Conservation (phyloP, 2,888 invertebrate species). For the Synanthedon vespiformis region DNA sequence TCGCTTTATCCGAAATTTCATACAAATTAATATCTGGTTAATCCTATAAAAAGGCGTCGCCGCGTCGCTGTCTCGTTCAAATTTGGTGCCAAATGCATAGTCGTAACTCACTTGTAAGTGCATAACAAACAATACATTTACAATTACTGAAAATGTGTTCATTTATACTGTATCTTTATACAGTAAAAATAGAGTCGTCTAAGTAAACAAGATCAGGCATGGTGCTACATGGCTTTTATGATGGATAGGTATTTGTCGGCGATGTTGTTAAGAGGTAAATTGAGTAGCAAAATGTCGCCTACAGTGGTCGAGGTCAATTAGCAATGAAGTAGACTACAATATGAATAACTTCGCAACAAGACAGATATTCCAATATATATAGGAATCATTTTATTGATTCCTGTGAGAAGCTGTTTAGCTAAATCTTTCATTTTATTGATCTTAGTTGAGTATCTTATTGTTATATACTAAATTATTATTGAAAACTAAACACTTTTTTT, state of each 20-base stretch:
- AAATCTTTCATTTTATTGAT: too few species aligned
- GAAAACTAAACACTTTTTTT: constrained; percentile 1
- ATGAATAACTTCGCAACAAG: too few species aligned
- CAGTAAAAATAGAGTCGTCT: too few species aligned
- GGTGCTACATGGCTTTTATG: too few species aligned
- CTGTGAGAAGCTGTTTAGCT: too few species aligned
- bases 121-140: constrained; percentile 22
- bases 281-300: constrained; percentile 23
- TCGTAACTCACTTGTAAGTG: constrained; percentile 36
- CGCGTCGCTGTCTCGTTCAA: constrained; percentile 17
- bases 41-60: constrained; percentile 15
- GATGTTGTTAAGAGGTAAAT: constrained; percentile 20
- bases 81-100: constrained; percentile 40
- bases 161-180: too few species aligned
- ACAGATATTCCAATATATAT: too few species aligned
- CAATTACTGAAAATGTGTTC: constrained; percentile 11
- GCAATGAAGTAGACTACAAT: constrained; percentile 21
- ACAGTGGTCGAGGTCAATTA: constrained; percentile 39
- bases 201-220: too few species aligned
- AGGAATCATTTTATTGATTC: too few species aligned
- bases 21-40: constrained; percentile 4
- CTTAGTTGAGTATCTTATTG: too few species aligned
- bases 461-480: too few species aligned
- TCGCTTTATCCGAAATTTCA: neutral
- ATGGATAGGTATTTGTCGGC: too few species aligned